These are phyloP conservation scores for Orchestia grillus DNA, from an alignment of 1,140 invertebrate genomes.

Conservation along the genomic window DNA sequence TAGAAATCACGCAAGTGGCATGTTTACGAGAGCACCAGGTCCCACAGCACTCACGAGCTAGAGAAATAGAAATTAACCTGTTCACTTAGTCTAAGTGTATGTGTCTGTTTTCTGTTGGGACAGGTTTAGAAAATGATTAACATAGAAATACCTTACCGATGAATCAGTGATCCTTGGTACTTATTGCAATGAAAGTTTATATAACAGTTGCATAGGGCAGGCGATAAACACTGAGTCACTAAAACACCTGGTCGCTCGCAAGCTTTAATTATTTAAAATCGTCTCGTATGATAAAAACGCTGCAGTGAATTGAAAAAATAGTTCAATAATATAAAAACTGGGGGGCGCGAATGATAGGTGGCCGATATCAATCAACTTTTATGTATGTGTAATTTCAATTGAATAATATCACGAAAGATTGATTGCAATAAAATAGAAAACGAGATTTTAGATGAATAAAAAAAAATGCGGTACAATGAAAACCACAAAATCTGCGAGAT, in stretches of 20 bases:
- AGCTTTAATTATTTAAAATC: neutral
- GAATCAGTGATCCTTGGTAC: neutral
- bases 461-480: neutral
- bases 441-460: neutral
- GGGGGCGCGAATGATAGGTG: neutral
- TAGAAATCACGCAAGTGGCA: neutral
- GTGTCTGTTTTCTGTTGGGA: neutral
- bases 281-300: neutral
- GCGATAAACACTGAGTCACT: neutral
- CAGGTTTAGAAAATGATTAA: neutral
- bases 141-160: neutral
- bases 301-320: neutral
- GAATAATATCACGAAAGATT: neutral
- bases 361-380: neutral
- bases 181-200: neutral
- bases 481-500: neutral
- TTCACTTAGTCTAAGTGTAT: neutral
- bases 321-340: neutral
- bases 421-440: neutral
- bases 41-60: neutral
- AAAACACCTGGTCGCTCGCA: neutral
- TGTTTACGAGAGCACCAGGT: neutral
- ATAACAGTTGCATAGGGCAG: neutral
- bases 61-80: neutral
- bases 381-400: neutral